These are phyloP conservation scores for Bombus impatiens DNA, from an alignment of 1,140 invertebrate genomes.

Conservation along the genomic window DNA sequence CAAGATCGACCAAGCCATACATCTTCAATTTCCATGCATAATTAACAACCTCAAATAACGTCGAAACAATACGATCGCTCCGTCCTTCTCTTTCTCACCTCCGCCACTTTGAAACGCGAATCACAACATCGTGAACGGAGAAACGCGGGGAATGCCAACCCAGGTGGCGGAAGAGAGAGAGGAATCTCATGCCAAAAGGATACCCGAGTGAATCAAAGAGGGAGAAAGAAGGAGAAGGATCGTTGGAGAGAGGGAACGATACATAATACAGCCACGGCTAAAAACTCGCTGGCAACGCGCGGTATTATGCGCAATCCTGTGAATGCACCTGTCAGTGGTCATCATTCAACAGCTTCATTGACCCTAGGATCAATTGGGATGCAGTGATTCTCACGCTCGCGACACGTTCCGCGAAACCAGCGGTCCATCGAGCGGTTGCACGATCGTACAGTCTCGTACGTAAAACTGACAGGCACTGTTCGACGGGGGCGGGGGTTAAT, in stretches of 20 bases:
- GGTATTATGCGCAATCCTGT: constrained; percentile 67
- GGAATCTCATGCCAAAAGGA: not conserved
- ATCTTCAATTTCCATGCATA: constrained; percentile 67
- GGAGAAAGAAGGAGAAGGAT: not conserved
- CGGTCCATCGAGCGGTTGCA: constrained; percentile 7
- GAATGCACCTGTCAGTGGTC: constrained; percentile 76
- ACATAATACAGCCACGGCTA: constrained; percentile 40
- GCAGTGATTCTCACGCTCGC: constrained; percentile 72
- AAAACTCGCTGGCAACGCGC: constrained; percentile 64
- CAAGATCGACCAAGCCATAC: not conserved
- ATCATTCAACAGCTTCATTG: constrained; percentile 78
- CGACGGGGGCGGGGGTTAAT: constrained; percentile 73
- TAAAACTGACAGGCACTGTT: constrained; percentile 66
- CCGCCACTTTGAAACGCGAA: not conserved
- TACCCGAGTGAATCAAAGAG: not conserved
- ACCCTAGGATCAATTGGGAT: constrained; percentile 76
- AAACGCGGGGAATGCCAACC: not conserved
- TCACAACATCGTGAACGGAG: constrained; percentile 5
- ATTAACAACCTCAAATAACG: constrained; percentile 58
- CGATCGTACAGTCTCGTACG: constrained; percentile 25
- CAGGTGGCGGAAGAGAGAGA: not conserved
- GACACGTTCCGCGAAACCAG: constrained; percentile 50
- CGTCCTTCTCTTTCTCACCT: constrained; percentile 52
- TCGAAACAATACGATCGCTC: constrained; percentile 51
- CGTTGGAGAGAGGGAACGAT: constrained; percentile 30